These are phyloP conservation scores for Halocaridina rubra DNA, from an alignment of 2,888 invertebrate species.

Conservation along the genomic window DNA sequence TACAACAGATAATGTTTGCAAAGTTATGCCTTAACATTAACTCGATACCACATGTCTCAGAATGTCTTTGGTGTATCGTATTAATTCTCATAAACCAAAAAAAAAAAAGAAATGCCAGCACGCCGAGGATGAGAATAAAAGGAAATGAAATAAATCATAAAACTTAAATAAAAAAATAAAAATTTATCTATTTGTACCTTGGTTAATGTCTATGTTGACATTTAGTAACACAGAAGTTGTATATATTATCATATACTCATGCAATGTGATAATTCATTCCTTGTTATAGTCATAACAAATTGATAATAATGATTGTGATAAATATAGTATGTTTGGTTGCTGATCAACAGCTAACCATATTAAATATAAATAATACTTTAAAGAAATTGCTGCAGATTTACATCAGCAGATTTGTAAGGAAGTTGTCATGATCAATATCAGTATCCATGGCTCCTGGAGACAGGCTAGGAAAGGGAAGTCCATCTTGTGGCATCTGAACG, in stretches of 20 bases:
- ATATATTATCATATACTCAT: too few relatives aligned
- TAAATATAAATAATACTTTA: neutral
- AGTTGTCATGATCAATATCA: conserved; percentile 48
- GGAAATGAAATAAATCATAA: neutral
- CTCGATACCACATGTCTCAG: neutral
- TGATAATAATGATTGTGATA: too few relatives aligned
- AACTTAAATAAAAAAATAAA: neutral
- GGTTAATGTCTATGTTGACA: conserved; percentile 11
- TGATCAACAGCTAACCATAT: neutral
- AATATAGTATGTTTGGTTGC: too few relatives aligned
- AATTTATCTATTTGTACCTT: neutral
- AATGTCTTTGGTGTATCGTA: neutral
- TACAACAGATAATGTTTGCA: too few relatives aligned
- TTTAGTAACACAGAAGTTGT: neutral
- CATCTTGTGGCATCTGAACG: neutral
- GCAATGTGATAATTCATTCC: too few relatives aligned
- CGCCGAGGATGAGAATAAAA: neutral
- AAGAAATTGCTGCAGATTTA: neutral
- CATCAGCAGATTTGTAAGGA: conserved; percentile 46
- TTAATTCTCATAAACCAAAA: neutral
- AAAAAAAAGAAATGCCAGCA: neutral
- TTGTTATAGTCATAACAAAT: too few relatives aligned
- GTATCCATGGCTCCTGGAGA: conserved; percentile 43
- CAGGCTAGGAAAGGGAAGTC: conserved; percentile 44
- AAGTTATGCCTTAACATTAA: neutral